phyloP scores from a whole-genome alignment of 2,113 vertebrate species.

The Nipponia nippon region DNA sequence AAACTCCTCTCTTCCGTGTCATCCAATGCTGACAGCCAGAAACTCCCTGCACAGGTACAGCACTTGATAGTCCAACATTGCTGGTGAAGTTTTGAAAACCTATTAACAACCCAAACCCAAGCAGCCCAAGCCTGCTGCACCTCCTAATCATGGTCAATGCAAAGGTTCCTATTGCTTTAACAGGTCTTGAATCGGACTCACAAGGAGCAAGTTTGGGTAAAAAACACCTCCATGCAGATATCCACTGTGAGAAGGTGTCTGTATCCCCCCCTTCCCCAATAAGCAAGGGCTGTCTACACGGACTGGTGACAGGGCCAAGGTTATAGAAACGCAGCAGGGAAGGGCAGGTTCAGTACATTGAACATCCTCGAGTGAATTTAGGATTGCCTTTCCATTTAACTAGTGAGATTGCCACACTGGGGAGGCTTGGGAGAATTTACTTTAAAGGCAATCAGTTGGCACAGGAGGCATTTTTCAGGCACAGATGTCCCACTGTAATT shows the following conservation, averaged over 20 bases:
- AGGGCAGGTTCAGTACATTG: not conserved
- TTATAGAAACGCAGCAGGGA: not conserved
- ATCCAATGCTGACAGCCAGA: not conserved
- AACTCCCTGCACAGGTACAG: not conserved
- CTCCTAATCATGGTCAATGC: not conserved
- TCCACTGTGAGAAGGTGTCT: not conserved
- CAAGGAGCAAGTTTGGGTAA: not conserved
- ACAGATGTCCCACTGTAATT: not conserved
- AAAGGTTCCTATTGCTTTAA: not conserved
- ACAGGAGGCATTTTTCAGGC: not conserved
- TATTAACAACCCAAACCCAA: not conserved
- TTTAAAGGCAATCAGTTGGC: not conserved
- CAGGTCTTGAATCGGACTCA: not conserved
- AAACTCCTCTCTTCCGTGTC: not conserved
- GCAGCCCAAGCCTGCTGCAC: not conserved
- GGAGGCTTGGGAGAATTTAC: not conserved
- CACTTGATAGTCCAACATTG: not conserved
- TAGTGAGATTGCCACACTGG: not conserved
- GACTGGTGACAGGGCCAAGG: not conserved
- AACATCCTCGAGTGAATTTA: not conserved
- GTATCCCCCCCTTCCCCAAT: fast-evolving
- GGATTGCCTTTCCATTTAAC: not conserved
- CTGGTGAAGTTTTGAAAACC: not conserved
- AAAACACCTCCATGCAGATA: not conserved
- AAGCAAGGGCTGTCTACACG: not conserved